These are phyloP conservation scores for Oceanodroma leucorhoa DNA, from an alignment of 2,797 vertebrate species.

Conservation along the genomic window DNA sequence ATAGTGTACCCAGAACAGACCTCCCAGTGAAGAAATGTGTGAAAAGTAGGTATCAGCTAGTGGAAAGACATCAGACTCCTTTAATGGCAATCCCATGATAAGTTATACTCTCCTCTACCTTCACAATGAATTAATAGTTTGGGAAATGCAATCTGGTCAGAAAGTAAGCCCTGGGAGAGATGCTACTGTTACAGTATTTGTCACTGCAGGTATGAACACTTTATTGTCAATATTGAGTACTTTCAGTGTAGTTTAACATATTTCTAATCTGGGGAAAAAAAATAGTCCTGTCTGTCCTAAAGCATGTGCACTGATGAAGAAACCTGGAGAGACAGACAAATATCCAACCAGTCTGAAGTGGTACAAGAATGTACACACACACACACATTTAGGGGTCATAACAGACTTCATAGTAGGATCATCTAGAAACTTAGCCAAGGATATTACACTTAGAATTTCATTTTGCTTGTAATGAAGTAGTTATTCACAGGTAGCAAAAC, in stretches of 20 bases:
- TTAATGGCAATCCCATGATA: not conserved
- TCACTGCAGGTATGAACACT: not conserved
- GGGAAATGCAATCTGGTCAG: not conserved
- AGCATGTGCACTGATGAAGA: not conserved
- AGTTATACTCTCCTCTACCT: not conserved
- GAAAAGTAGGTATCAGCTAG: not conserved
- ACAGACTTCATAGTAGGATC: not conserved
- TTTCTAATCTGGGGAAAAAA: not conserved
- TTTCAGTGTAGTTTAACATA: not conserved
- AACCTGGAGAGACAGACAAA: not conserved
- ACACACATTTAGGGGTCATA: not conserved
- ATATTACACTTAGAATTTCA: not conserved
- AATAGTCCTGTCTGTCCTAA: not conserved
- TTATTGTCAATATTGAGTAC: not conserved
- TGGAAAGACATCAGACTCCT: not conserved
- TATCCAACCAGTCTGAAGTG: not conserved
- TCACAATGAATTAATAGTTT: not conserved
- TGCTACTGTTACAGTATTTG: not conserved
- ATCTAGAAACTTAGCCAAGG: not conserved
- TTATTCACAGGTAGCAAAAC: not conserved
- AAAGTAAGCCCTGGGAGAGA: not conserved
- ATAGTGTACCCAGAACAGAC: rapidly evolving
- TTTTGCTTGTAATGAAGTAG: not conserved
- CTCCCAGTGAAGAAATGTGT: not conserved
- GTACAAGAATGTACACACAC: not conserved